These are phyloP conservation scores for Girardinus metallicus DNA, from an alignment of 2,797 vertebrate species.

Conservation along the genomic window DNA sequence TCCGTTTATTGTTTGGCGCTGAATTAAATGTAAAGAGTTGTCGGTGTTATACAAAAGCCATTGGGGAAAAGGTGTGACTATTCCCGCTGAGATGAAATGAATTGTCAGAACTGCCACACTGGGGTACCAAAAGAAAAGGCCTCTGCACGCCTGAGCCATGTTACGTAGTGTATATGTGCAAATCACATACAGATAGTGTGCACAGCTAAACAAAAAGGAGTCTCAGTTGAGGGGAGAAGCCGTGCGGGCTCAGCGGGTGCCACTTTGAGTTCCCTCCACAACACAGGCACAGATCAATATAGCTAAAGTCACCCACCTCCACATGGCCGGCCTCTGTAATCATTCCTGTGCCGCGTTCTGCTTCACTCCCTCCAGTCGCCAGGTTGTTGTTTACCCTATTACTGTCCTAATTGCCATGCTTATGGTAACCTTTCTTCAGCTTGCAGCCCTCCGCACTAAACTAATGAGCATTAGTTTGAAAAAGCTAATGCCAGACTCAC, in stretches of 20 bases:
- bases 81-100: slow-evolving; percentile 63
- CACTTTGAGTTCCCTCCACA: slow-evolving; percentile 57
- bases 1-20: slow-evolving; percentile 82
- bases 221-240: slow-evolving; percentile 36
- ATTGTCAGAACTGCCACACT: slow-evolving; percentile 58
- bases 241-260: slow-evolving; percentile 55
- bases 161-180: neutral
- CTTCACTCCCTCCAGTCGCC: slow-evolving; percentile 68
- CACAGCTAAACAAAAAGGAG: slow-evolving; percentile 12
- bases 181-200: neutral
- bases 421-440: slow-evolving; percentile 76
- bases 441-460: slow-evolving; percentile 64
- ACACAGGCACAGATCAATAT: slow-evolving; percentile 67
- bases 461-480: slow-evolving; percentile 72
- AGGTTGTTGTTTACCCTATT: slow-evolving; percentile 81
- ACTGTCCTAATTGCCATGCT: slow-evolving; percentile 79
- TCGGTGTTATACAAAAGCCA: slow-evolving; percentile 75
- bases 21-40: slow-evolving; percentile 82
- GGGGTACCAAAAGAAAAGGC: slow-evolving; percentile 41
- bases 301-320: slow-evolving; percentile 68
- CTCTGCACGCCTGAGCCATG: neutral
- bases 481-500: slow-evolving; percentile 71
- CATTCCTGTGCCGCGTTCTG: slow-evolving; percentile 67
- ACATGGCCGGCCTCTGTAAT: slow-evolving; percentile 59
- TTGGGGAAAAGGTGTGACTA: slow-evolving; percentile 38